Evolutionary conservation across 2,888 invertebrate species (phyloP).

Genomic region (Cerastis leucographa): DNA sequence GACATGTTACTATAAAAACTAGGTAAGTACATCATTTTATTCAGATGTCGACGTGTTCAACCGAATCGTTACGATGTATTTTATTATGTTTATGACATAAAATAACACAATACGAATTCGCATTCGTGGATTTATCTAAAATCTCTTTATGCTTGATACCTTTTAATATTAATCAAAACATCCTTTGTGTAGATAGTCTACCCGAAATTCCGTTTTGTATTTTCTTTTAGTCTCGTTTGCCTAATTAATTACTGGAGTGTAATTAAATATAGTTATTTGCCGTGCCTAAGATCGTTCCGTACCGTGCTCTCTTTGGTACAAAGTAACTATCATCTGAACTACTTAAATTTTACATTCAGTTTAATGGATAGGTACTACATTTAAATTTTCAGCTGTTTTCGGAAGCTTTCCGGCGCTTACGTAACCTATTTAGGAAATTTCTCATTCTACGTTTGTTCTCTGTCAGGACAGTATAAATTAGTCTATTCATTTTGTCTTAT

Average conservation of each 20-base stretch:
- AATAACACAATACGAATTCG: constrained; percentile 34
- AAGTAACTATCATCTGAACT: constrained; percentile 47
- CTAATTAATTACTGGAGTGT: constrained; percentile 69
- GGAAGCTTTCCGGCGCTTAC: constrained; percentile 31
- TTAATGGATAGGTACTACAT: constrained; percentile 47
- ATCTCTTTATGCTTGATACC: constrained; percentile 56
- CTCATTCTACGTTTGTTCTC: constrained; percentile 7
- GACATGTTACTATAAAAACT: constrained; percentile 39
- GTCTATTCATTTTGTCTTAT: constrained; percentile 21
- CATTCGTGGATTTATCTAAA: constrained; percentile 45
- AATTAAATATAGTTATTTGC: constrained; percentile 69
- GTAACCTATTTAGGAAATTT: constrained; percentile 40
- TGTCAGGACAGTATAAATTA: constrained; percentile 14
- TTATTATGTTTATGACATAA: constrained; percentile 42
- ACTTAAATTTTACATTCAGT: constrained; percentile 45
- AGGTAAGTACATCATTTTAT: constrained; percentile 29
- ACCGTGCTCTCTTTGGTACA: constrained; percentile 33
- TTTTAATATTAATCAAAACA: constrained; percentile 64
- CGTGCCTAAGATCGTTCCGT: constrained; percentile 40
- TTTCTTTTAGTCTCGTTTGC: constrained; percentile 66
- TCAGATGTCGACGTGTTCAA: constrained; percentile 41
- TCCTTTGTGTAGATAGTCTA: constrained; percentile 64
- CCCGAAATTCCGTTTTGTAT: constrained; percentile 65
- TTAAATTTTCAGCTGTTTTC: constrained; percentile 51
- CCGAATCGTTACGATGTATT: constrained; percentile 33